Conservation (phyloP, 2,797 vertebrate genomes). For the Buceros bicornis region DNA sequence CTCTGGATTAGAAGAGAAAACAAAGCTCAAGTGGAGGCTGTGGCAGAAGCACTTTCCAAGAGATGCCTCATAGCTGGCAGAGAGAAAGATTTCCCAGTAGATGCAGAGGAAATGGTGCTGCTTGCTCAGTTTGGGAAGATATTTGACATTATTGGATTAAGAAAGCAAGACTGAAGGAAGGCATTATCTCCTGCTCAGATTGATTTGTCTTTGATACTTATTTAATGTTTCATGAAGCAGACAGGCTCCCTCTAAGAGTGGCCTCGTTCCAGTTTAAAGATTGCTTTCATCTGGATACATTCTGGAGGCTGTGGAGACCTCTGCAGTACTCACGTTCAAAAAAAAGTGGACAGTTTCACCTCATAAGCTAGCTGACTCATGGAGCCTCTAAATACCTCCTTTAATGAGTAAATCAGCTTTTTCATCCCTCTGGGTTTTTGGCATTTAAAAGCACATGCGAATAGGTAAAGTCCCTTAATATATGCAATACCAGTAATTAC, state of each 20-base stretch:
- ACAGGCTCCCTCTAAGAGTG: not conserved
- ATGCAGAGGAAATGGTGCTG: not conserved
- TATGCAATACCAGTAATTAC: not conserved
- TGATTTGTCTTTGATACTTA: not conserved
- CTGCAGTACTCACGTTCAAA: not conserved
- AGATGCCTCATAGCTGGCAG: fast-evolving
- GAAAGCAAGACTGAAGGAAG: not conserved
- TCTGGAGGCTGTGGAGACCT: not conserved
- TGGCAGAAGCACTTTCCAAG: not conserved
- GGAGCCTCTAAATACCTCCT: not conserved
- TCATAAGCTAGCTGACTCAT: not conserved
- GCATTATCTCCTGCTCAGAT: not conserved
- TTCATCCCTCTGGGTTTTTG: not conserved
- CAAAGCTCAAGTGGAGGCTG: not conserved
- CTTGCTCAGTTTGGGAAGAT: not conserved
- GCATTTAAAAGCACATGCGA: not conserved
- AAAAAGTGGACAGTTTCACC: not conserved
- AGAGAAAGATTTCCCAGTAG: not conserved
- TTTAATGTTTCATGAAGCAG: not conserved
- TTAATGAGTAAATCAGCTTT: not conserved
- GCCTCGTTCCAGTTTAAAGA: not conserved
- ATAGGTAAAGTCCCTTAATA: not conserved
- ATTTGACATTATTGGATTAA: not conserved
- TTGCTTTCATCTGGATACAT: not conserved
- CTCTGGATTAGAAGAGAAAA: not conserved